A percentile compares a stretch with the other conserved stretches of the same genome.
Evolutionary conservation across 2,113 vertebrate species (phyloP).

Genomic region (Empidonax traillii): DNA sequence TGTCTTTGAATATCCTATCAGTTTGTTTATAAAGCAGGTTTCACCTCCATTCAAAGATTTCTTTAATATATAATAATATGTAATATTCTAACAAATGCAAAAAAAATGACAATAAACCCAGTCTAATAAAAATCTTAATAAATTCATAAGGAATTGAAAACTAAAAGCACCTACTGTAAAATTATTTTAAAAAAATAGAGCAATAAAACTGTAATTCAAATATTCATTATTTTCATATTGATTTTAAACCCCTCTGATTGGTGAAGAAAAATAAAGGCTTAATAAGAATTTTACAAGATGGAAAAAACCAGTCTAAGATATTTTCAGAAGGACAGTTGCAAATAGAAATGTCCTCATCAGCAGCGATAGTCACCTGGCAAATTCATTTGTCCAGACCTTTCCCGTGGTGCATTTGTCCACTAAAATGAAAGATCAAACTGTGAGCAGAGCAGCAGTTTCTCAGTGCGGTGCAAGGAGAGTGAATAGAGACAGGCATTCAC

Average conservation of each 20-base stretch:
- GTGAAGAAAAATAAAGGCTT: not conserved
- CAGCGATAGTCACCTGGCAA: not conserved
- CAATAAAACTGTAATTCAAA: not conserved
- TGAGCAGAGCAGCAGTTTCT: not conserved
- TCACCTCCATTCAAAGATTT: not conserved
- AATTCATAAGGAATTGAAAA: not conserved
- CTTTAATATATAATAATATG: not conserved
- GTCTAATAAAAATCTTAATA: not conserved
- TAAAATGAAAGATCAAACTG: not conserved
- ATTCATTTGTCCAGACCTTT: not conserved
- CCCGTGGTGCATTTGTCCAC: not conserved
- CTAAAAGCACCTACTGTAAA: not conserved
- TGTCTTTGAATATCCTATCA: not conserved
- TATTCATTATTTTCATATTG: not conserved
- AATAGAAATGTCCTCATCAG: not conserved
- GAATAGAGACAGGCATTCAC: not conserved
- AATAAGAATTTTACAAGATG: not conserved
- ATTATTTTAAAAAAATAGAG: not conserved
- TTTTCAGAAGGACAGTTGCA: not conserved
- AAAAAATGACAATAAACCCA: not conserved
- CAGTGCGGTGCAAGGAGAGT: not conserved
- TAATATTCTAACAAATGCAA: not conserved
- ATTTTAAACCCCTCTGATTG: not conserved
- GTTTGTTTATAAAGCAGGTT: not conserved
- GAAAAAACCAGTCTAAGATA: not conserved